Base-by-base conservation (phyloP, 2,113 vertebrate genomes). In the Ictalurus punctatus region DNA sequence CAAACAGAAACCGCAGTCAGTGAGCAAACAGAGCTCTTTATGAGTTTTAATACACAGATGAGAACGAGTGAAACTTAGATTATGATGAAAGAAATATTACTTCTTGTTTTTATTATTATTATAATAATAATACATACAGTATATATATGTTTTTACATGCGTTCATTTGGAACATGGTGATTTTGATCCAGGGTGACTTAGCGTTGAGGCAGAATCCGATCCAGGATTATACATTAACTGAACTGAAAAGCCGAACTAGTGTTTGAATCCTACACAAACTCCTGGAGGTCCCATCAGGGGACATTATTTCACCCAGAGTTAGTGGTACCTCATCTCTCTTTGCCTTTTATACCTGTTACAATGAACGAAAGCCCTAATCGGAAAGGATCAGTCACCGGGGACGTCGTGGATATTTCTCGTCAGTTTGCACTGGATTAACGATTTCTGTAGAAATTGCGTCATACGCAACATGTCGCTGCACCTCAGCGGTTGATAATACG, bases 1-100 rank as follows among this genome's bases (percentile, higher is more conserved):
- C 63, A 30, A 73, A 73, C 27, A 30, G 48, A 58, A 56, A 25
- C 9, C 6, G 54, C 54, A 10, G 27, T 17, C 52, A 19, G 30
- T 83, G 56, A 86, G 69, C 84, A 37, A 86, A 73, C 67, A 86
- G 48, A 74, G 67, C 52, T 73, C 44, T 84, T 52, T 63, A 67
- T 84, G 37, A 65, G 79, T 59, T 85, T 69, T 85, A 65, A 69
- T 48, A 69, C 27, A 23, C 40, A 85, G 21, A 74, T 16, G 61
- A 69, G 83, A 37, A 37, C 27, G 44, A 82, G 13, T 40, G 61
- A 37, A 67, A 48, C 76, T 21, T 44, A 82, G 52, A 30, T 56
- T 5, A 17, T 52, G 73, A 14, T 25, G 34, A 48, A 37, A 61
- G 65, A 88, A 74, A 85, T 52, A 81, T 84, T 76, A 76, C 73